Evolutionary conservation across 2,888 invertebrate genomes (phyloP).

Genomic region (Drosophila greeni): DNA sequence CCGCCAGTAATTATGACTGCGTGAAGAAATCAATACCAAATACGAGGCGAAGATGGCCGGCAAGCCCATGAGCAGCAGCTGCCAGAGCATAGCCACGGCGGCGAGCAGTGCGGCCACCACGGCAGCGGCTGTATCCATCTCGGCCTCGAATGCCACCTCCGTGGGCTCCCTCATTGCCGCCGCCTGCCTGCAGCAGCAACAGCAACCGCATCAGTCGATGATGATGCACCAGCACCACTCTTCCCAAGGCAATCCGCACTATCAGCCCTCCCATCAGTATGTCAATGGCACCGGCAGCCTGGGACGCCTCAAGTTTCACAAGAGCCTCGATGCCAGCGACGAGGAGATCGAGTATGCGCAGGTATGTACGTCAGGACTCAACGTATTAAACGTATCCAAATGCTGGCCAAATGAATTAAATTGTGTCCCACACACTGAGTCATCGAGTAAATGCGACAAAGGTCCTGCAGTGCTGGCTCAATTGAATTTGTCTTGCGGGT

Average conservation of each 20-base stretch:
- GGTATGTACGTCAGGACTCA: slow-evolving; percentile 80
- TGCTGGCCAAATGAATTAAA: slow-evolving; percentile 67
- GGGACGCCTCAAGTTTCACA: slow-evolving; percentile 76
- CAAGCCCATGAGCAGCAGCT: slow-evolving; percentile 75
- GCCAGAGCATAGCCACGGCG: slow-evolving; percentile 73
- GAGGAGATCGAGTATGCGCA: slow-evolving; percentile 81
- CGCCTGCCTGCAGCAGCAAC: slow-evolving; percentile 52
- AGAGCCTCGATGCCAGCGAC: slow-evolving; percentile 79
- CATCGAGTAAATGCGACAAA: slow-evolving; percentile 56
- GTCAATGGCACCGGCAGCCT: slow-evolving; percentile 77
- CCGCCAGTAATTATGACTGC: slow-evolving; percentile 51
- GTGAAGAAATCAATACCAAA: slow-evolving; percentile 72
- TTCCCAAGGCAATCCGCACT: slow-evolving; percentile 8
- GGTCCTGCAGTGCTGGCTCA: slow-evolving; percentile 66
- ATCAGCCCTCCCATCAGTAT: slow-evolving; percentile 62
- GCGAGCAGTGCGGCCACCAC: slow-evolving; percentile 62
- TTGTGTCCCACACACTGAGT: slow-evolving; percentile 55
- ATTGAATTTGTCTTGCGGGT: slow-evolving; percentile 66
- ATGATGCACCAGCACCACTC: slow-evolving; percentile 33
- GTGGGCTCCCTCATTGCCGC: slow-evolving; percentile 64
- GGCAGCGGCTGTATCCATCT: slow-evolving; percentile 61
- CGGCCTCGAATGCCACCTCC: slow-evolving; percentile 65
- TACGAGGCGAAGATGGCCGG: slow-evolving; percentile 48
- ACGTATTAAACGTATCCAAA: slow-evolving; percentile 5
- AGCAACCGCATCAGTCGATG: slow-evolving; percentile 8